Base-by-base conservation (phyloP, 2,888 invertebrate genomes). In the Nemotelus pantherinus region DNA sequence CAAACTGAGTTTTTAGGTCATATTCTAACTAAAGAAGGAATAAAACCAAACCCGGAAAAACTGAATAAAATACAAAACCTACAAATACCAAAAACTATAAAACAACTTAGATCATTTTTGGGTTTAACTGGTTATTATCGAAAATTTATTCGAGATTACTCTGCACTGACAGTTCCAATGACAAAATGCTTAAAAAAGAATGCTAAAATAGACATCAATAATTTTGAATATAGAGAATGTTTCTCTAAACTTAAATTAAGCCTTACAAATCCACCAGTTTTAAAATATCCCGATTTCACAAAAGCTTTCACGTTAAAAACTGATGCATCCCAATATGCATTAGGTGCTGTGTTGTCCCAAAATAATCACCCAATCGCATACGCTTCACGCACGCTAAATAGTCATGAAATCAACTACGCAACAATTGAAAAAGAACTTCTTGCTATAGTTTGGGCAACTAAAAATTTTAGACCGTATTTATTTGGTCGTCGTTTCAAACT, bases 211-310 rank as follows among this genome's bases (percentile, higher is more conserved):
- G 53, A 53, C 10, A 10, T 53, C 53, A 1, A 83, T 83, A 3
- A 82, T 82, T 44, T 53, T 10, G 25, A 7, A 7, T 60, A 60
- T 60, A n/a, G 6, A n/a, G 60, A 60, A 60, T 60, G 60, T 25
- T 60, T 60, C 39, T n/a, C 60, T n/a, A 60, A 60, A 60, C 39
- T 60, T n/a, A 60, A 25, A 25, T 25, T 60, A 60, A 7, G 1
- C 60, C 60, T 60, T 25, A 60, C 60, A 6, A 60, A 60, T 60
- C 60, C 60, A 25, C 60, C 85, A 0, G 80, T 86, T 10, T 72
- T 87, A 47, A 81, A 83, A 76, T 86, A 84, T 60, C 84, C 84
- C 3, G 84, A 85, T 74, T 86, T 85, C 68, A 71, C 77, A 0
- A 78, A 83, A 79, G 74, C 79, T 4, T 84, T 84, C 74, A 72